Evolutionary conservation across 2,113 vertebrate species (phyloP).

Genomic region (Callospermophilus lateralis): DNA sequence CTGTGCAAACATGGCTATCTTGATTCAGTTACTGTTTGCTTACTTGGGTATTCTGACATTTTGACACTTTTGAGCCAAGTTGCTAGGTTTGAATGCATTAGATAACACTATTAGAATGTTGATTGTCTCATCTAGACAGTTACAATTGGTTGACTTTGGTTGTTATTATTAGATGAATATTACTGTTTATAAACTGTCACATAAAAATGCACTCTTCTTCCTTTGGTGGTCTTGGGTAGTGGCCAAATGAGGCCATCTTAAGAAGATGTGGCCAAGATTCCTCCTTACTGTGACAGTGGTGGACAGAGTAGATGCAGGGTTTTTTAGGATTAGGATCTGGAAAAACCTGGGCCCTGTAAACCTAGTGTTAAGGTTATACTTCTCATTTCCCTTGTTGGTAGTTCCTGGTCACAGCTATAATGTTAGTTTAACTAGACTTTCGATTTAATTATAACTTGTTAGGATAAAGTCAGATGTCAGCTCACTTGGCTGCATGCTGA

Average conservation of each 20-base stretch:
- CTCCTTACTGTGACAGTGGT: background rate
- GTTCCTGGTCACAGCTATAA: slow-evolving; percentile 74
- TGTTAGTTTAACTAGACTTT: slow-evolving; percentile 84
- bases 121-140: background rate
- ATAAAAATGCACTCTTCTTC: background rate
- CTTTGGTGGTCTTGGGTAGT: background rate
- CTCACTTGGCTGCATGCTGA: slow-evolving; percentile 93
- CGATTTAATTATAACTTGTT: slow-evolving; percentile 86
- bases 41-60: background rate
- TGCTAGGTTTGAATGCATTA: slow-evolving; percentile 23
- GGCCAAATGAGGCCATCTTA: background rate
- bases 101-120: slow-evolving; percentile 3
- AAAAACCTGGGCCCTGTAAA: background rate
- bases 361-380: slow-evolving; percentile 42
- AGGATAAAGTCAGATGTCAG: slow-evolving; percentile 92
- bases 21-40: background rate
- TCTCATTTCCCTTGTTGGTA: slow-evolving; percentile 75
- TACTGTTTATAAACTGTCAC: slow-evolving; percentile 9
- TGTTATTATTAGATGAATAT: slow-evolving; percentile 21
- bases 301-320: background rate
- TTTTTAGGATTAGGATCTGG: slow-evolving; percentile 13
- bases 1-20: background rate
- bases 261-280: background rate
- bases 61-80: background rate
- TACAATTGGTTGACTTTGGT: slow-evolving; percentile 22